Evolutionary conservation across 2,797 vertebrate species (phyloP).

Genomic region (Nothura maculosa): DNA sequence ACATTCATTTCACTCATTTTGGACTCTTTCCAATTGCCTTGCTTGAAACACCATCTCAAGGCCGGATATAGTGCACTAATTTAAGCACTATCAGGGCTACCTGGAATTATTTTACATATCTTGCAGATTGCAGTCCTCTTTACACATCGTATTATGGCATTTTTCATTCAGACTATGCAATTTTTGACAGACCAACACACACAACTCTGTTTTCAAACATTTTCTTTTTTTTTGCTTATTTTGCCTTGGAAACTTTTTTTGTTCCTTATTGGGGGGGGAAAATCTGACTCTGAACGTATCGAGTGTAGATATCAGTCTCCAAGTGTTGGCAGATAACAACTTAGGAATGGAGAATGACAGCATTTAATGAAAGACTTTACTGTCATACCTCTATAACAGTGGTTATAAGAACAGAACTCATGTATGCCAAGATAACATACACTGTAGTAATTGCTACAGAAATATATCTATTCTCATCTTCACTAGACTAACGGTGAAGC

Average conservation of each 20-base stretch:
- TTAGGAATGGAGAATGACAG: not conserved
- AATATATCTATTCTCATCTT: not conserved
- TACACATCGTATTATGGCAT: not conserved
- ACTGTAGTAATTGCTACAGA: not conserved
- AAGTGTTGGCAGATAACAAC: not conserved
- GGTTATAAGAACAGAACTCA: not conserved
- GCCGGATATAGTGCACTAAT: not conserved
- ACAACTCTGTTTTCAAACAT: not conserved
- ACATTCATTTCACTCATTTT: not conserved
- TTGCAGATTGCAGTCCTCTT: not conserved
- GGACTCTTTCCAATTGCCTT: not conserved
- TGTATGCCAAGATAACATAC: not conserved
- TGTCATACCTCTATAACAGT: not conserved
- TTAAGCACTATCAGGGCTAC: not conserved
- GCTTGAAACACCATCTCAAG: not conserved
- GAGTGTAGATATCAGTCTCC: not conserved
- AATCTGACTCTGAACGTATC: not conserved
- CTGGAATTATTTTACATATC: not conserved
- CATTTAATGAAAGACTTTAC: not conserved
- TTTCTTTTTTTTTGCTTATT: not conserved
- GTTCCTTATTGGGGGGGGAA: not conserved
- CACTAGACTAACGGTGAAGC: not conserved
- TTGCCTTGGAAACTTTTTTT: not conserved
- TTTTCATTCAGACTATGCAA: rapidly evolving
- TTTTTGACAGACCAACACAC: not conserved